Conservation (phyloP, 30 jellyfish, hydroid and myxozoan species). For the Catostylus mosaicus region DNA sequence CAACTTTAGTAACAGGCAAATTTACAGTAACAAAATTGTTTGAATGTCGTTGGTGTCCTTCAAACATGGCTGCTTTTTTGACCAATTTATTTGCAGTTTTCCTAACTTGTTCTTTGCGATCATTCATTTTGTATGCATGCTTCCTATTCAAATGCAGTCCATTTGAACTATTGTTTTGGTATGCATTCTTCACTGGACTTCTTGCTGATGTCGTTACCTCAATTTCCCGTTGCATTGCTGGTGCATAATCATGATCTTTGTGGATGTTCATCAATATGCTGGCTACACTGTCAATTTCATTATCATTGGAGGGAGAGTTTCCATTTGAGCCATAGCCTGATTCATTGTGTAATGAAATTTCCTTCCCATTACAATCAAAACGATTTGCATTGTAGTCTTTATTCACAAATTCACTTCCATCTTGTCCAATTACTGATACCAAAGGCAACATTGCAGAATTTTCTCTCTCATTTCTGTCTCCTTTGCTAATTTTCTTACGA, state of each 20-base stretch:
- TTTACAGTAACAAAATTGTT: slow-evolving; percentile 17
- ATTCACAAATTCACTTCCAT: slow-evolving; percentile 28
- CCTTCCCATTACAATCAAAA: slow-evolving; percentile 49
- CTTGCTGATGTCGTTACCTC: slow-evolving; percentile 36
- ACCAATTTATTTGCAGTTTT: slow-evolving; percentile 34
- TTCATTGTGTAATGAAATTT: slow-evolving; percentile 29
- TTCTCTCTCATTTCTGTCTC: neutral
- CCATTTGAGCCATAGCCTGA: slow-evolving; percentile 25
- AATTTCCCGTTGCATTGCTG: slow-evolving; percentile 55
- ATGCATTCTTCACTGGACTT: slow-evolving; percentile 25
- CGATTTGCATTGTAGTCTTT: slow-evolving; percentile 31
- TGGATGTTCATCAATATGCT: slow-evolving; percentile 30
- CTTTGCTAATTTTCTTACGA: slow-evolving; percentile 8
- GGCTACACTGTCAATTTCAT: neutral
- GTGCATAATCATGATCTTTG: slow-evolving; percentile 63
- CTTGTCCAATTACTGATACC: slow-evolving; percentile 45
- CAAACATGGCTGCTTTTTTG: slow-evolving; percentile 12
- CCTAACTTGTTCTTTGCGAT: neutral
- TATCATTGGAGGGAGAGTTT: slow-evolving; percentile 6
- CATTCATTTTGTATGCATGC: neutral
- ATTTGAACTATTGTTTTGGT: neutral
- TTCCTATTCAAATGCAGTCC: neutral
- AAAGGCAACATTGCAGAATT: slow-evolving; percentile 9
- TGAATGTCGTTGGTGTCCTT: slow-evolving; percentile 1
- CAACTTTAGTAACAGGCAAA: slow-evolving; percentile 46